Evolutionary conservation across 2,888 invertebrate genomes (phyloP).

Genomic region (Agrochola litura): DNA sequence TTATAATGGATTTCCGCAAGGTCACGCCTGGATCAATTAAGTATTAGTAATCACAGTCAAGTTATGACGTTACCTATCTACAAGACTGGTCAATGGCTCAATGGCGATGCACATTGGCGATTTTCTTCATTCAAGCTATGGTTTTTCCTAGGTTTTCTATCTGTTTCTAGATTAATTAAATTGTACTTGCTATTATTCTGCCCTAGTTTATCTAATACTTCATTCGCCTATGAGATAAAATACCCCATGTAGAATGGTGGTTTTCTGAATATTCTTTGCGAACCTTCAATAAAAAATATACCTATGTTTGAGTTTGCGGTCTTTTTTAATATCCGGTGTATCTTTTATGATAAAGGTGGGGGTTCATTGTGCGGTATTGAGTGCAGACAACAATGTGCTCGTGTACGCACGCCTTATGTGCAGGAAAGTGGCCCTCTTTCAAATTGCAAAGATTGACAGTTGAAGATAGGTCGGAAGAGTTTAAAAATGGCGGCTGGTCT

Average conservation of each 20-base stretch:
- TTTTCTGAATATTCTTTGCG: constrained; percentile 10
- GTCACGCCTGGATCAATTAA: too few species aligned
- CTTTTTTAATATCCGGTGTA: constrained; percentile 68
- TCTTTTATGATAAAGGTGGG: constrained; percentile 61
- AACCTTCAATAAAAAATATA: constrained; percentile 38
- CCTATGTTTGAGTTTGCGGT: constrained; percentile 52
- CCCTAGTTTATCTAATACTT: background rate
- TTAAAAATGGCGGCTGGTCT: constrained; percentile 23
- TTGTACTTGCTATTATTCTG: background rate
- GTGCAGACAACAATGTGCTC: constrained; percentile 56
- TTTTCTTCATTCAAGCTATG: background rate
- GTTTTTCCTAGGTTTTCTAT: too few species aligned
- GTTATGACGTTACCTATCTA: background rate
- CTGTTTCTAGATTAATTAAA: background rate
- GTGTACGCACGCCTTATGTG: constrained; percentile 46
- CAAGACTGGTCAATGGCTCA: background rate
- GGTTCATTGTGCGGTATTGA: constrained; percentile 61
- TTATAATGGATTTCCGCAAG: too few species aligned
- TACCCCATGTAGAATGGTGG: background rate
- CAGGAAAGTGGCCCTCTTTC: constrained; percentile 49
- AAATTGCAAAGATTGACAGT: constrained; percentile 47
- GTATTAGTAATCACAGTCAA: background rate
- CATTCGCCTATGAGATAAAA: background rate
- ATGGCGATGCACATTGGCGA: too few species aligned
- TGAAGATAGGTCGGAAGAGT: constrained; percentile 33